These are phyloP conservation scores for Temnothorax longispinosus DNA, from an alignment of 1,140 invertebrate genomes.

Conservation along the genomic window DNA sequence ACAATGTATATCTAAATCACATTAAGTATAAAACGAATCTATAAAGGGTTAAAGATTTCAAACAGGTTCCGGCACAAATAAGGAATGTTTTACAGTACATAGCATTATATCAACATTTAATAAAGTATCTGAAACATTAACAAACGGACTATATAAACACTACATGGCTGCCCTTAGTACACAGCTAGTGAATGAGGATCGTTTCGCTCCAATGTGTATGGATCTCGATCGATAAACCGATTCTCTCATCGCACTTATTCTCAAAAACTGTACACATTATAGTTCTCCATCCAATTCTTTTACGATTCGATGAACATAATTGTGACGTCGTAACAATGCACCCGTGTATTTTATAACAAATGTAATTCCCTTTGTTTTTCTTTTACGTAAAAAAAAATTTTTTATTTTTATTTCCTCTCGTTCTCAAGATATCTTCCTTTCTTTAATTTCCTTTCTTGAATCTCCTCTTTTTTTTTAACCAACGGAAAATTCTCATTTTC, in stretches of 20 bases:
- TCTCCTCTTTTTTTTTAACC: conserved; percentile 61
- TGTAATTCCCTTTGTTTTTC: neutral
- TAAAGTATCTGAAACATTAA: conserved; percentile 86
- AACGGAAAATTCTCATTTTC: conserved; percentile 60
- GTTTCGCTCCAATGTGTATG: conserved; percentile 18
- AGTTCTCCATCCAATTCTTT: neutral
- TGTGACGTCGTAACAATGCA: conserved; percentile 36
- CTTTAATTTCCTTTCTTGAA: neutral
- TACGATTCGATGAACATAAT: conserved; percentile 38
- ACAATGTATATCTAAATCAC: conserved; percentile 7
- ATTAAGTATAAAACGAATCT: conserved; percentile 4
- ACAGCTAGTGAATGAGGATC: conserved; percentile 78
- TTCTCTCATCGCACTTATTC: conserved; percentile 31
- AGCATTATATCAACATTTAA: conserved; percentile 85
- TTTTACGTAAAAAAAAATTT: conserved; percentile 22
- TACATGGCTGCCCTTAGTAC: conserved; percentile 80
- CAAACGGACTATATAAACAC: conserved; percentile 84
- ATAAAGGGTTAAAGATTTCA: conserved; percentile 74
- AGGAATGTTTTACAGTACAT: conserved; percentile 83
- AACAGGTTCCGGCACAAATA: conserved; percentile 78
- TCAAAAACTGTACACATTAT: conserved; percentile 4
- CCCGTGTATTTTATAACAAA: conserved; percentile 36
- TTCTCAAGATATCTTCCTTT: conserved; percentile 11
- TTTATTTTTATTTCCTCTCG: neutral
- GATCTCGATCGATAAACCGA: conserved; percentile 11